Evolutionary conservation across 2,888 invertebrate genomes (phyloP).

Genomic region (Tubulanus polymorphus): DNA sequence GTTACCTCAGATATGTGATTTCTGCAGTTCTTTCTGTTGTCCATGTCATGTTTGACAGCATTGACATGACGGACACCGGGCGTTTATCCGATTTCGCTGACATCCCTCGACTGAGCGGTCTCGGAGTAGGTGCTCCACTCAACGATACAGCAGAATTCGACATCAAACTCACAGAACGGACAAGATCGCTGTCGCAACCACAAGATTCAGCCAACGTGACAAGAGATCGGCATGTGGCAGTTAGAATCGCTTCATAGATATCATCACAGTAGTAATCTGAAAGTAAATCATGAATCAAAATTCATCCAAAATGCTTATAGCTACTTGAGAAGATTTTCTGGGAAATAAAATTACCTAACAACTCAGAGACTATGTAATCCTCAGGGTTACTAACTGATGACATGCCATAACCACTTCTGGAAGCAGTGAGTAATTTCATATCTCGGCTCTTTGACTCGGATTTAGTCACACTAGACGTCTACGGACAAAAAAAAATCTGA

Average conservation of each 20-base stretch:
- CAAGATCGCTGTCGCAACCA: slow-evolving; percentile 44
- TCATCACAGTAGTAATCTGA: slow-evolving; percentile 41
- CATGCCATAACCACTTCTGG: too few species aligned
- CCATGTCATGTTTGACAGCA: slow-evolving; percentile 46
- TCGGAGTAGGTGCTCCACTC: slow-evolving; percentile 11
- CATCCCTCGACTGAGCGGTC: slow-evolving; percentile 7
- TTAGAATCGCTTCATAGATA: slow-evolving; percentile 42
- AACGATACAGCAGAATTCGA: slow-evolving; percentile 27
- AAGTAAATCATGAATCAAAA: too few species aligned
- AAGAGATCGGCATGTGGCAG: slow-evolving; percentile 38
- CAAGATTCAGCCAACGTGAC: slow-evolving; percentile 45
- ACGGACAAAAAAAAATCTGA: too few species aligned
- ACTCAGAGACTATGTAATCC: too few species aligned
- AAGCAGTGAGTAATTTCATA: too few species aligned
- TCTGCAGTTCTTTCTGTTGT: slow-evolving; percentile 33
- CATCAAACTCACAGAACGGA: slow-evolving; percentile 33
- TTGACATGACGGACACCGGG: slow-evolving; percentile 38
- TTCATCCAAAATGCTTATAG: too few species aligned
- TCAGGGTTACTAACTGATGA: neutral
- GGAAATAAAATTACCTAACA: too few species aligned
- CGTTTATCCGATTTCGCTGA: slow-evolving; percentile 26
- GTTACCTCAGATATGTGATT: slow-evolving; percentile 40
- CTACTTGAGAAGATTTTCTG: too few species aligned
- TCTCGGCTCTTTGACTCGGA: too few species aligned
- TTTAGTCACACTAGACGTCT: too few species aligned